Evolutionary conservation across 1,140 invertebrate genomes (phyloP).

Genomic region (Drosophila orena): DNA sequence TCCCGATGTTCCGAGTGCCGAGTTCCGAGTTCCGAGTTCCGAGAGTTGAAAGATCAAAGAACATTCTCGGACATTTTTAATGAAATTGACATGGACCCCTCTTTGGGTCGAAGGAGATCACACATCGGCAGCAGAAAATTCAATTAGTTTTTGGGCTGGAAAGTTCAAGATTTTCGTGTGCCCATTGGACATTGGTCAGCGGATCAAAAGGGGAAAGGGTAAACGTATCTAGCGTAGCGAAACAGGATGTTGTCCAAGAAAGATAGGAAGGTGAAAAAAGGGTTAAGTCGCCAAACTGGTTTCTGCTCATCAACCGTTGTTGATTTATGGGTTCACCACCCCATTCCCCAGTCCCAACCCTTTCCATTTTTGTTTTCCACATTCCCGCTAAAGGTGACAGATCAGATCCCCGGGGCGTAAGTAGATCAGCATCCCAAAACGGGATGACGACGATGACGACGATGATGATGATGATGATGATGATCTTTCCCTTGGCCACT

Average conservation of each 20-base stretch:
- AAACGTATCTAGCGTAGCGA: conserved; percentile 23
- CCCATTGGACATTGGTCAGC: conserved; percentile 58
- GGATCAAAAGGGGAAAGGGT: conserved; percentile 10
- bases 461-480: conserved; percentile 11
- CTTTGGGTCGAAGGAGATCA: conserved; percentile 6
- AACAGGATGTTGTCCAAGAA: conserved; percentile 21
- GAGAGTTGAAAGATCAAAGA: conserved; percentile 57
- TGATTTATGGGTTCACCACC: conserved; percentile 68
- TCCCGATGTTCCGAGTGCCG: not conserved
- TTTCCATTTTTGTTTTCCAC: not conserved
- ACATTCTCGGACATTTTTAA: conserved; percentile 64
- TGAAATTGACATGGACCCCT: conserved; percentile 46
- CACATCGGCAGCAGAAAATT: conserved; percentile 45
- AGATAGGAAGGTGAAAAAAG: not conserved
- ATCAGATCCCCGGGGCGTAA: conserved; percentile 40
- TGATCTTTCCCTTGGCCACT: conserved; percentile 18
- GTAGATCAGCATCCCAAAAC: conserved; percentile 53
- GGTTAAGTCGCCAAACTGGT: conserved; percentile 69
- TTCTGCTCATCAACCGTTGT: conserved; percentile 36
- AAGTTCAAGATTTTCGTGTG: conserved; percentile 66
- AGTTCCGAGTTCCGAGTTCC: too few relatives aligned
- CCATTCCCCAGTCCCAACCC: conserved; percentile 9
- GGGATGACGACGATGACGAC: conserved; percentile 3
- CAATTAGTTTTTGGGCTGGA: conserved; percentile 70
- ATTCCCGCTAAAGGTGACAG: conserved; percentile 29